Percentiles rank a stretch among this genome's conserved stretches.
These are phyloP conservation scores for Drosophila imparisetae DNA, from an alignment of 2,888 invertebrate species.

Conservation along the genomic window DNA sequence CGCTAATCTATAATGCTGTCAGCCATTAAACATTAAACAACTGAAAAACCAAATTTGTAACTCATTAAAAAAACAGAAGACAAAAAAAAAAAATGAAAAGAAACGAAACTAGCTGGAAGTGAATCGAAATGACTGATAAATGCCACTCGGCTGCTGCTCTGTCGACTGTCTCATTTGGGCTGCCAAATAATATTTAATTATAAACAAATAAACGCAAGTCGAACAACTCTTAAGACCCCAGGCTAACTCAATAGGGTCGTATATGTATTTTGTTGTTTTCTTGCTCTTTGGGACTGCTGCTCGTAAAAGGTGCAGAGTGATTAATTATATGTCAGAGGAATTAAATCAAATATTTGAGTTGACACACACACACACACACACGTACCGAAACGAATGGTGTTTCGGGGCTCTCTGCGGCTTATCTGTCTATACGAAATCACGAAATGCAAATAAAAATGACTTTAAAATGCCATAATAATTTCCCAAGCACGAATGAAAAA, in stretches of 20 bases:
- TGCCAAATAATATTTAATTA: constrained; percentile 81
- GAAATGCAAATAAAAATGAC: constrained; percentile 81
- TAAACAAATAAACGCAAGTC: constrained; percentile 75
- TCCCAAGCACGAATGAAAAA: constrained; percentile 66
- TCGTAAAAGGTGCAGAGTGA: constrained; percentile 76
- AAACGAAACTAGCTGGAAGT: constrained; percentile 63
- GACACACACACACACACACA: constrained; percentile 43
- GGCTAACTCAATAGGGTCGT: constrained; percentile 40
- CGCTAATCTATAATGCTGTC: constrained; percentile 79
- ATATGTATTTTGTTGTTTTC: constrained; percentile 12
- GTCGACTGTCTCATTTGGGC: constrained; percentile 74
- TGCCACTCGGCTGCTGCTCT: constrained; percentile 68
- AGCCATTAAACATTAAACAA: constrained; percentile 79
- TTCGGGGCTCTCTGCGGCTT: constrained; percentile 36
- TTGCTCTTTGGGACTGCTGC: constrained; percentile 20
- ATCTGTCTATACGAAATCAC: constrained; percentile 70
- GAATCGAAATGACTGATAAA: constrained; percentile 71
- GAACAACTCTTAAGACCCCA: constrained; percentile 29
- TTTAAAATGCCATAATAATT: constrained; percentile 75
- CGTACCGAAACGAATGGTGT: constrained; percentile 13
- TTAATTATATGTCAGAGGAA: constrained; percentile 80
- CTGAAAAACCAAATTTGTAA: constrained; percentile 79
- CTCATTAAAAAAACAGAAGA: constrained; percentile 68
- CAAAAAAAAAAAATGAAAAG: constrained; percentile 18
- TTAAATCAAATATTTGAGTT: constrained; percentile 80